A percentile compares a stretch with the other conserved stretches of the same genome.
phyloP scores from a whole-genome alignment of 2,797 vertebrate genomes.

The Odontamblyopus lacepedii region DNA sequence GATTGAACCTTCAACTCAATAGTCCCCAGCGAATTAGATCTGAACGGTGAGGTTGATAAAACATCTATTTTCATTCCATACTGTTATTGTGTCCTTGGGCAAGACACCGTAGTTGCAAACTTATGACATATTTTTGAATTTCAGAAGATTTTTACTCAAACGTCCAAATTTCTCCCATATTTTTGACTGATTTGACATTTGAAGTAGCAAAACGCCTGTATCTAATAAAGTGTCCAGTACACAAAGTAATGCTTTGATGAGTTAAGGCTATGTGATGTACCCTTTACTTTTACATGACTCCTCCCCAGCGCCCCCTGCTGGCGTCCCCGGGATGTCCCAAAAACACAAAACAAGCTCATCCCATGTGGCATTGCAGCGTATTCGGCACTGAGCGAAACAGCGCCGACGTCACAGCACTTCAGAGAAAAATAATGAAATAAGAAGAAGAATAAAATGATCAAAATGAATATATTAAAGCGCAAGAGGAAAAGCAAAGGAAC shows the following conservation, averaged over 20 bases:
- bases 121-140: too few species aligned
- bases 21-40: too few species aligned
- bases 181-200: background rate
- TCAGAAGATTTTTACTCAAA: too few species aligned
- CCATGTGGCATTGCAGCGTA: constrained; percentile 69
- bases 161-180: too few species aligned
- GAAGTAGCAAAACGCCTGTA: background rate
- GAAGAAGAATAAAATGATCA: constrained; percentile 54
- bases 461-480: constrained; percentile 60
- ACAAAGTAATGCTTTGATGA: constrained; percentile 8
- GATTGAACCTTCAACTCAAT: too few species aligned
- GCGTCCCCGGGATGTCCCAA: constrained; percentile 52
- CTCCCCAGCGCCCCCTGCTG: constrained; percentile 62
- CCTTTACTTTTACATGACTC: constrained; percentile 29
- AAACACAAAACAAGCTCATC: constrained; percentile 71
- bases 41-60: too few species aligned
- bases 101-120: background rate
- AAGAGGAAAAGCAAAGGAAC: constrained; percentile 57
- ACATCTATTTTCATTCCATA: background rate
- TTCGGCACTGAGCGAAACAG: constrained; percentile 56
- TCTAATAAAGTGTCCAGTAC: background rate
- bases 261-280: constrained; percentile 60
- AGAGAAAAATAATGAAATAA: constrained; percentile 60
- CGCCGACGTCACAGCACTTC: constrained; percentile 68
- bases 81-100: background rate